These are phyloP conservation scores for Platycheirus albimanus DNA, from an alignment of 2,888 invertebrate species.

Conservation along the genomic window DNA sequence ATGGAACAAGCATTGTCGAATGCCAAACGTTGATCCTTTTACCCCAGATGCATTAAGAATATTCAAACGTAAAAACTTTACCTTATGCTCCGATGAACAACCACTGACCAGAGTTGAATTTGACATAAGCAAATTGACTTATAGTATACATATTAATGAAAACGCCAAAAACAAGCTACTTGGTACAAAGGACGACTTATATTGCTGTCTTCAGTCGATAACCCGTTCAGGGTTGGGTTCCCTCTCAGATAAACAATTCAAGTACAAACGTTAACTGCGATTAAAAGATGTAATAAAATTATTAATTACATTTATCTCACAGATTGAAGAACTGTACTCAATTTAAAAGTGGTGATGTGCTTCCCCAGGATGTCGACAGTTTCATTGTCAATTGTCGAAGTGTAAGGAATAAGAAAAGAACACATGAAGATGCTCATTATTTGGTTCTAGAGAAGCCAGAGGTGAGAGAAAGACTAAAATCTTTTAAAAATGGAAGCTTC, in stretches of 20 bases:
- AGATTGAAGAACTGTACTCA: conserved; percentile 77
- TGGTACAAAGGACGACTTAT: conserved; percentile 66
- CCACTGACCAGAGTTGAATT: conserved; percentile 75
- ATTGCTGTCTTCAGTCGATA: conserved; percentile 80
- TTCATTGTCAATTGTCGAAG: conserved; percentile 80
- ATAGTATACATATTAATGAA: conserved; percentile 75
- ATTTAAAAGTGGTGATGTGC: conserved; percentile 76
- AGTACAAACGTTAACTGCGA: conserved; percentile 75
- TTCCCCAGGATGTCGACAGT: conserved; percentile 77
- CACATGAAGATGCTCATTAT: conserved; percentile 83
- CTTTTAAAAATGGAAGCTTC: not conserved
- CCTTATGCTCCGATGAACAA: conserved; percentile 74
- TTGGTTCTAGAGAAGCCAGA: conserved; percentile 83
- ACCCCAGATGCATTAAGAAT: conserved; percentile 83
- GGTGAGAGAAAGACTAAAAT: conserved; percentile 14
- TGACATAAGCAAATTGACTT: conserved; percentile 69
- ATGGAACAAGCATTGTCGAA: conserved; percentile 85
- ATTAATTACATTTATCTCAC: not conserved
- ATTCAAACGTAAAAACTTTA: conserved; percentile 83
- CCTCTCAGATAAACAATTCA: conserved; percentile 77
- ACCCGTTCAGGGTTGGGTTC: conserved; percentile 77
- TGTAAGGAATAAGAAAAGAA: conserved; percentile 75
- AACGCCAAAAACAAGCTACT: conserved; percentile 32
- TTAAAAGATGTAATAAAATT: too few relatives aligned
- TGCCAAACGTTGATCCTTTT: conserved; percentile 85